Percentiles rank a stretch among this genome's conserved stretches.
Conservation (phyloP, 2,888 invertebrate genomes). For the Tetramorium bicarinatum region DNA sequence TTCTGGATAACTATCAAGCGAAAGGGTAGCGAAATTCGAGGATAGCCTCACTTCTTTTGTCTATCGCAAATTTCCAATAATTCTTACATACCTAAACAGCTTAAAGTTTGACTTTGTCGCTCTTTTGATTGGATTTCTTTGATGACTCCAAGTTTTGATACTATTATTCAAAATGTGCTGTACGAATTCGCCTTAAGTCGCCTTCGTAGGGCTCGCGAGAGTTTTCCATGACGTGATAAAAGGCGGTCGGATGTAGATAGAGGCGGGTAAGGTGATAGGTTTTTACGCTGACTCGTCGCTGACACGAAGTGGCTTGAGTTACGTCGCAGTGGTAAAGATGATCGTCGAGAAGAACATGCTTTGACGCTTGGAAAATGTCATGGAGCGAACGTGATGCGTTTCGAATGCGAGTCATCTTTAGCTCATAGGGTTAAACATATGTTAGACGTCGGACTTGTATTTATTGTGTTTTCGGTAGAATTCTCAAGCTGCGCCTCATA, state of each 20-base stretch:
- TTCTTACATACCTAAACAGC: neutral
- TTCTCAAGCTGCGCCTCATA: neutral
- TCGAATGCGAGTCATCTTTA: slow-evolving; percentile 37
- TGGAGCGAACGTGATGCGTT: slow-evolving; percentile 46
- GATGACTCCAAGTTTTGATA: neutral
- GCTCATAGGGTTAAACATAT: neutral
- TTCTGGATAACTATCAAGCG: neutral
- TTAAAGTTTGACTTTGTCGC: neutral
- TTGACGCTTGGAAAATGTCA: slow-evolving; percentile 50
- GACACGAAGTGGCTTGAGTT: slow-evolving; percentile 65
- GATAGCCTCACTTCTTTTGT: neutral
- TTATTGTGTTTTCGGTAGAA: slow-evolving; percentile 16
- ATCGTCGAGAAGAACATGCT: slow-evolving; percentile 50
- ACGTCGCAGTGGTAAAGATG: slow-evolving; percentile 50
- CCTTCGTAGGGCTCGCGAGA: slow-evolving; percentile 11
- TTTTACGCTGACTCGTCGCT: slow-evolving; percentile 72
- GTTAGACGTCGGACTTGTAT: neutral
- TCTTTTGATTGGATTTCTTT: neutral
- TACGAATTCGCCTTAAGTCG: slow-evolving; percentile 43
- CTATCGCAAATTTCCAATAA: neutral
- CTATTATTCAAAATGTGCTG: neutral
- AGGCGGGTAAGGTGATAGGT: slow-evolving; percentile 73
- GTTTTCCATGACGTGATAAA: slow-evolving; percentile 42
- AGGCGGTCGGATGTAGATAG: slow-evolving; percentile 51
- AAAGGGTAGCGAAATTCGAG: neutral